Evolutionary conservation across 2,888 invertebrate species (phyloP).

Genomic region (Dicyrtoma fusca): DNA sequence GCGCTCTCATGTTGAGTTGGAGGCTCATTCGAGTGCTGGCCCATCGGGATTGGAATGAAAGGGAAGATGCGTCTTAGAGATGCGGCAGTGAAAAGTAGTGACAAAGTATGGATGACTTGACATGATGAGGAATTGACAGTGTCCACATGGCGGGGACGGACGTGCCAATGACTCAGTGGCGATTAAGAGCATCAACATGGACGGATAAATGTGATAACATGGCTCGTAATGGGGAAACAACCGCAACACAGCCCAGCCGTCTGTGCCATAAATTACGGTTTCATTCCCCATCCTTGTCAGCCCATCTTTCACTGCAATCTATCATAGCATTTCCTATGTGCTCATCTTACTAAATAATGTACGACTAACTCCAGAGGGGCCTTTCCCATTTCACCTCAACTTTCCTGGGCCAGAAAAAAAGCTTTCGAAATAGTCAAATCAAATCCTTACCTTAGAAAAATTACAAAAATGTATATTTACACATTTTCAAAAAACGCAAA

Average conservation of each 20-base stretch:
- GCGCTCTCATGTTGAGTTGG: too few relatives aligned
- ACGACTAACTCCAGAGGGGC: too few relatives aligned
- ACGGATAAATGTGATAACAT: conserved; percentile 33
- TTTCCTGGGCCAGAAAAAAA: too few relatives aligned
- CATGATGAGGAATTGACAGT: conserved; percentile 33
- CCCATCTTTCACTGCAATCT: conserved; percentile 35
- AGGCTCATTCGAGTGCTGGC: neutral
- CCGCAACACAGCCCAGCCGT: conserved; percentile 25
- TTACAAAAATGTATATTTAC: too few relatives aligned
- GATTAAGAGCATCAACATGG: conserved; percentile 36
- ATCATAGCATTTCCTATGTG: conserved; percentile 33
- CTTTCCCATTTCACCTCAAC: too few relatives aligned
- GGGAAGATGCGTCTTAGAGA: neutral
- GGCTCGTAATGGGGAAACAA: conserved; percentile 32
- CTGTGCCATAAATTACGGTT: conserved; percentile 33
- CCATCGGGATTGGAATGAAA: neutral
- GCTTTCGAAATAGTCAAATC: too few relatives aligned
- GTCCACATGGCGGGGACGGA: conserved; percentile 34
- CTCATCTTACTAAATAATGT: conserved; percentile 5
- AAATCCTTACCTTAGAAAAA: too few relatives aligned
- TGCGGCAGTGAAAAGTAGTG: neutral
- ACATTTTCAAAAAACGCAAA: too few relatives aligned
- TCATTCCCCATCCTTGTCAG: conserved; percentile 28
- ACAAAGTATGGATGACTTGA: conserved; percentile 17
- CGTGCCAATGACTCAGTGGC: conserved; percentile 35